Evolutionary conservation across 2,113 vertebrate species (phyloP).

Genomic region (Misgurnus mizolepis): DNA sequence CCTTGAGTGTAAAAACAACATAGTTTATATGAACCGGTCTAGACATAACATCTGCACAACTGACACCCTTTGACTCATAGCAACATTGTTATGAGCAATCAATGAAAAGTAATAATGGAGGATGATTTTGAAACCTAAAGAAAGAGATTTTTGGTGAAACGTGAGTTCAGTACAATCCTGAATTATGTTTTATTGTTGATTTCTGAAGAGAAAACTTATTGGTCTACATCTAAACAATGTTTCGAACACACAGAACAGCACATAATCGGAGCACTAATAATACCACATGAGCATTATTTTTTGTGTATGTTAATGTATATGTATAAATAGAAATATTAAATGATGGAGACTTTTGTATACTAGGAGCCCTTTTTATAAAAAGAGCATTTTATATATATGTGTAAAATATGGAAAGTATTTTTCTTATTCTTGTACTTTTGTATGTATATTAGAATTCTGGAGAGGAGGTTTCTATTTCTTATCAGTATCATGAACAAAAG

Average conservation of each 20-base stretch:
- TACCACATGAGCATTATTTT: conserved; percentile 55
- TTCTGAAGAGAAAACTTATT: background rate
- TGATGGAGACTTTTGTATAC: conserved; percentile 58
- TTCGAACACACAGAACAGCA: conserved; percentile 10
- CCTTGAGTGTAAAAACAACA: conserved; percentile 10
- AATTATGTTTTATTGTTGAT: conserved; percentile 25
- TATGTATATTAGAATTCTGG: conserved; percentile 64
- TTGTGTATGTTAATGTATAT: conserved; percentile 55
- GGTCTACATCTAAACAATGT: background rate
- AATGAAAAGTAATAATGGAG: background rate
- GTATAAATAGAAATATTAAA: conserved; percentile 52
- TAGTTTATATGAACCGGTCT: conserved; percentile 11
- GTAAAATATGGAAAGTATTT: conserved; percentile 67
- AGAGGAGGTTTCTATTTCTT: conserved; percentile 59
- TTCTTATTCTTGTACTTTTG: conserved; percentile 70
- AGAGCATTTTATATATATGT: conserved; percentile 63
- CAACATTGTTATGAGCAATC: background rate
- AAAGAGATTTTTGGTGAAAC: background rate
- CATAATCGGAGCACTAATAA: conserved; percentile 52
- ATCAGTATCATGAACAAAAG: conserved; percentile 48
- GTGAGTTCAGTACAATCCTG: conserved; percentile 3
- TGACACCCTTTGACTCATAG: conserved; percentile 15
- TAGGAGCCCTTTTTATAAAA: conserved; percentile 57
- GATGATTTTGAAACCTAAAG: background rate
- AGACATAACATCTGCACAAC: conserved; percentile 27